A percentile compares a stretch with the other conserved stretches of the same genome.
Conservation (phyloP, 2,113 vertebrate species). For the Cheirogaleus medius region DNA sequence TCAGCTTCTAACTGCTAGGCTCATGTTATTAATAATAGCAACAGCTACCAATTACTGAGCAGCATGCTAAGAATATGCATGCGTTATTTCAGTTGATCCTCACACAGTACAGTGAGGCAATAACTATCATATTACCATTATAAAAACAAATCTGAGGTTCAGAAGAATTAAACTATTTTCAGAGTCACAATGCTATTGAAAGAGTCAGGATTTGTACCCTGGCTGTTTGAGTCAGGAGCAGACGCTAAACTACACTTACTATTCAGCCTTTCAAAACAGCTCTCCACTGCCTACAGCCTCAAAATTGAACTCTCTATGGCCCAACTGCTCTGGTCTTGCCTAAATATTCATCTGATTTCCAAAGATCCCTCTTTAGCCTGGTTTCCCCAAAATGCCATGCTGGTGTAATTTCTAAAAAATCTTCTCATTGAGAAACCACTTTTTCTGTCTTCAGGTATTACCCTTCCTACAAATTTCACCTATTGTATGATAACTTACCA, state of each 20-base stretch:
- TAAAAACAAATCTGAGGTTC: not conserved
- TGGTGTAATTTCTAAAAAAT: not conserved
- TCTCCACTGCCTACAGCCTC: not conserved
- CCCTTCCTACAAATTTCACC: not conserved
- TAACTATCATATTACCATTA: not conserved
- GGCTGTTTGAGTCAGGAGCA: not conserved
- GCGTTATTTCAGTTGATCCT: not conserved
- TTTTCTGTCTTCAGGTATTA: not conserved
- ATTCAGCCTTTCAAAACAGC: not conserved
- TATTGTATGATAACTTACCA: not conserved
- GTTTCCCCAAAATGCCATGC: not conserved
- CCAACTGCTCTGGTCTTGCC: not conserved
- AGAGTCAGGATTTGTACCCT: not conserved
- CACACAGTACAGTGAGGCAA: not conserved
- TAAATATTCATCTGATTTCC: not conserved
- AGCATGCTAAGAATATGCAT: not conserved
- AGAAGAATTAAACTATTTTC: not conserved
- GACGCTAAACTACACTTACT: not conserved
- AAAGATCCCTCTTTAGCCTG: not conserved
- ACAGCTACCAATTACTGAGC: not conserved
- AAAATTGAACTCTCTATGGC: not conserved
- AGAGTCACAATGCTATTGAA: not conserved
- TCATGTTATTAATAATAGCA: constrained; percentile 10
- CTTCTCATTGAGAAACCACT: not conserved
- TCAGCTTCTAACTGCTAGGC: not conserved